Conservation (phyloP, 2,797 vertebrate species). For the Limosa lapponica region DNA sequence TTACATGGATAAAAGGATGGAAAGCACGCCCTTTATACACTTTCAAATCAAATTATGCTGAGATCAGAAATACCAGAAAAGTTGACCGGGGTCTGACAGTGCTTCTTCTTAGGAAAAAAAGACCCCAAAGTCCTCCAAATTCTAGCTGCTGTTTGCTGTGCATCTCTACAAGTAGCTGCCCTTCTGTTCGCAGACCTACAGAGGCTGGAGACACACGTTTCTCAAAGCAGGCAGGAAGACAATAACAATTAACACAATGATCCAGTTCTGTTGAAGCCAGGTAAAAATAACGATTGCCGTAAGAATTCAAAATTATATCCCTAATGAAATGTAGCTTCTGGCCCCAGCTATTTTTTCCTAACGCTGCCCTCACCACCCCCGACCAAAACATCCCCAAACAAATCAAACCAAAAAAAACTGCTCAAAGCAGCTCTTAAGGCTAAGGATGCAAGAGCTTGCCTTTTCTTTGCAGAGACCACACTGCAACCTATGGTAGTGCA, state of each 20-base stretch:
- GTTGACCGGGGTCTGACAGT: not conserved
- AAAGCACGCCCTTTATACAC: not conserved
- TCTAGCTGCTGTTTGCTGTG: not conserved
- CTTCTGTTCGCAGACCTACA: not conserved
- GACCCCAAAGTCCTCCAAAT: not conserved
- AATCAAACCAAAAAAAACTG: not conserved
- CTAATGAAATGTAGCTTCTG: not conserved
- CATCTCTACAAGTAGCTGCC: not conserved
- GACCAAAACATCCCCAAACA: not conserved
- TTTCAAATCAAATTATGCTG: not conserved
- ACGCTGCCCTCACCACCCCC: not conserved
- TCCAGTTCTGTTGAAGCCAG: constrained; percentile 29
- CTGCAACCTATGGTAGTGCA: not conserved
- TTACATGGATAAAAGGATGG: not conserved
- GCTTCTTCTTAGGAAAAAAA: not conserved
- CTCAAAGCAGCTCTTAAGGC: not conserved
- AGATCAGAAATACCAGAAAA: not conserved
- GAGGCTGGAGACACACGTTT: not conserved
- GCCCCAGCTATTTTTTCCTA: not conserved
- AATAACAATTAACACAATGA: constrained; percentile 28
- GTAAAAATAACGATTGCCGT: not conserved
- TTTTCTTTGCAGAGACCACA: not conserved
- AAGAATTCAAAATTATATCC: constrained; percentile 24
- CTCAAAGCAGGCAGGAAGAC: not conserved
- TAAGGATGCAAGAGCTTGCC: not conserved